Base-by-base conservation (phyloP, 2,888 invertebrate species). In the Doris montereyensis region DNA sequence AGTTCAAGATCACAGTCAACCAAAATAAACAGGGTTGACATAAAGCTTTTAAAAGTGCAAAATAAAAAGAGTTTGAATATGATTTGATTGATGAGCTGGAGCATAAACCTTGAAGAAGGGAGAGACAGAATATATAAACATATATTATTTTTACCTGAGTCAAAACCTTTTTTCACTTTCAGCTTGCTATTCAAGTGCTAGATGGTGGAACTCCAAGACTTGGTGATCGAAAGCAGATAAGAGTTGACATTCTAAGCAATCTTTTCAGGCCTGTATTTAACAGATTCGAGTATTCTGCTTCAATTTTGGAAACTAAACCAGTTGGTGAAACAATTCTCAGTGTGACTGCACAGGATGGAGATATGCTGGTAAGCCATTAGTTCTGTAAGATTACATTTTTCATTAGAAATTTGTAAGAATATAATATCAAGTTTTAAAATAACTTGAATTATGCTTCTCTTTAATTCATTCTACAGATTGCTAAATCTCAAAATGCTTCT, bases 181-280 rank as follows among this genome's bases (percentile, higher is more conserved):
- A 88, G 87, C 83, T 84, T 34, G 79, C 84, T 57, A 81, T 89
- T 13, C 65, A 82, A 67, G 89, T 88, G 1, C 81, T 79, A 28
- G 90, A 90, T 81, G 86, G 87, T 30, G 89, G 90, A 1, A 85
- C 83, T 68, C 90, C 89, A 24, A 78, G 85, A 5, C 82, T 85
- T 41, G 82, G 83, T 17, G 85, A 86, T 26, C 86, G 87, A 10
- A 83, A 85, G 13, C 83, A 83, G 4, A 82, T 87, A 8, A 75
- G 76, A 2, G 85, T 88, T 57, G 83, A 57, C n/a, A 85, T 88
- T 5, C 78, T 83, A 1, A 80, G 87, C 24, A 88, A 88, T 73
- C 75, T 79, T 24, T 1, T 1, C 10, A 52, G n/a, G 17, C 81
- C 81, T 3, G 52, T 58, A 10, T 82, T 83, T 35, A 3, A 58